These are phyloP conservation scores for Hydractinia symbiolongicarpus DNA, from an alignment of 30 jellyfish, hydroid and myxozoan genomes.

Conservation along the genomic window DNA sequence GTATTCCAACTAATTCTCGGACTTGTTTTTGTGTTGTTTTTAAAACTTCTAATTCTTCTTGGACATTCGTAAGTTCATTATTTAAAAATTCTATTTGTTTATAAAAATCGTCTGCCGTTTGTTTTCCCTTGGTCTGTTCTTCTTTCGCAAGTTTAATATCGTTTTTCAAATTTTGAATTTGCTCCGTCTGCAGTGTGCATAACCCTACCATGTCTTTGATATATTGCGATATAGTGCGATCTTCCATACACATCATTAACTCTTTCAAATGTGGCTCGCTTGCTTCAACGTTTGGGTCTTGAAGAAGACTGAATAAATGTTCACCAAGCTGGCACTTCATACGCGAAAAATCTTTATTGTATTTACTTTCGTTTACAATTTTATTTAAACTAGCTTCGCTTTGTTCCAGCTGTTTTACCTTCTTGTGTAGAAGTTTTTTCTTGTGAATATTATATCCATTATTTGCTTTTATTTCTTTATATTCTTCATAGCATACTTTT, in stretches of 20 bases:
- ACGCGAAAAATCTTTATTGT: neutral
- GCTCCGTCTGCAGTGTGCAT: constrained; percentile 4
- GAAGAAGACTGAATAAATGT: neutral
- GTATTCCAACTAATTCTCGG: neutral
- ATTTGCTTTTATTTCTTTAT: constrained; percentile 4
- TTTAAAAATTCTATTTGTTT: neutral
- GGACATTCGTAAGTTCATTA: neutral
- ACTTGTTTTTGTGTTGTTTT: neutral
- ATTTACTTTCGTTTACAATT: neutral
- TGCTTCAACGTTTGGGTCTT: neutral
- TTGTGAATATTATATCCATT: neutral
- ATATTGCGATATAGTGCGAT: neutral
- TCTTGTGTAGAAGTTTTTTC: neutral
- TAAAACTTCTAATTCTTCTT: neutral
- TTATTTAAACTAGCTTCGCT: neutral
- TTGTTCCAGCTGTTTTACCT: constrained; percentile 11
- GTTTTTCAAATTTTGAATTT: neutral
- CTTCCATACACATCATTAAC: neutral
- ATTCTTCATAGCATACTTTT: neutral
- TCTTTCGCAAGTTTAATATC: neutral
- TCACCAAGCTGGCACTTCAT: neutral
- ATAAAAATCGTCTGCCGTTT: neutral
- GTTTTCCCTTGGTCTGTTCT: neutral
- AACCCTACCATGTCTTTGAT: neutral
- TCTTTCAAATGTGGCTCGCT: neutral